A percentile compares a stretch with the other conserved stretches of the same genome.
These are phyloP conservation scores for Shinisaurus crocodilurus DNA, from an alignment of 2,113 vertebrate genomes.

Conservation along the genomic window DNA sequence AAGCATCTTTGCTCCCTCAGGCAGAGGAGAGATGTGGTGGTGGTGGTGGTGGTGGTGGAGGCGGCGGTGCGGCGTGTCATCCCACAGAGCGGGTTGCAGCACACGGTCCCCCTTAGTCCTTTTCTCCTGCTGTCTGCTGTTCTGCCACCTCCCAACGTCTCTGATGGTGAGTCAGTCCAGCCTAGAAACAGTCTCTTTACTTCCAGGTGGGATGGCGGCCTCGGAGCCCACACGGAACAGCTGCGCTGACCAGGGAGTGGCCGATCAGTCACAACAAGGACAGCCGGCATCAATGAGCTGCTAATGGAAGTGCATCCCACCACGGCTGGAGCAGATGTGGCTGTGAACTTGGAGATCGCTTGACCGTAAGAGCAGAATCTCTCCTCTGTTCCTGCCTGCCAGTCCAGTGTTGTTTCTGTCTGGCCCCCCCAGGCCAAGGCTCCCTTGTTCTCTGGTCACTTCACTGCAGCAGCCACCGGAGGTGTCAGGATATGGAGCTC, in stretches of 20 bases:
- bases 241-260: rapidly evolving
- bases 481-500: background rate
- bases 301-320: background rate
- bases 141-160: background rate
- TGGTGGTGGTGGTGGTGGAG: background rate
- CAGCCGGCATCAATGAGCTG: rapidly evolving
- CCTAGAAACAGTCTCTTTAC: background rate
- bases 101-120: background rate
- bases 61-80: too few relatives aligned
- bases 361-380: background rate
- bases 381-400: background rate
- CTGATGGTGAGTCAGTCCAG: background rate
- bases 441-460: background rate
- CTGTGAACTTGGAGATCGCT: background rate
- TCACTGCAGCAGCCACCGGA: background rate
- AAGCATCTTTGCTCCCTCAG: too few relatives aligned
- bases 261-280: background rate
- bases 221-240: rapidly evolving
- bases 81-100: too few relatives aligned
- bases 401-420: background rate
- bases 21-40: background rate
- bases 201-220: slow-evolving; percentile 6
- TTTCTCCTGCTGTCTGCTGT: background rate
- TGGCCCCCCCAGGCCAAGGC: too few relatives aligned
- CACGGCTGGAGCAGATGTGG: background rate